Evolutionary conservation across 37 sponge, comb jelly and placozoan species (phyloP).

Genomic region (Theonella swinhoei): DNA sequence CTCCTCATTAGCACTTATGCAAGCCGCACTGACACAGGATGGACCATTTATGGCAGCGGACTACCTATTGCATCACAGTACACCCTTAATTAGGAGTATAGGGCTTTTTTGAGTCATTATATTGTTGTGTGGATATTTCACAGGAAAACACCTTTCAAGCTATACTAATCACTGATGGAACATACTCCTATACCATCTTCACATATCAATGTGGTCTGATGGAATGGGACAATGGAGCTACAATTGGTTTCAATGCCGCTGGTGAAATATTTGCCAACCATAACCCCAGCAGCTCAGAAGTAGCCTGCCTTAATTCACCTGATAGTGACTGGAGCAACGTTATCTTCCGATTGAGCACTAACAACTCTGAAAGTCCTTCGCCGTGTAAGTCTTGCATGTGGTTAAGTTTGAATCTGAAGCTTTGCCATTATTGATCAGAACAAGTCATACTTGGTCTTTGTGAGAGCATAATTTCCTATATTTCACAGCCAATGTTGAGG

Average conservation of each 20-base stretch:
- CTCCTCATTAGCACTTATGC: no score
- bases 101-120: no score
- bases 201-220: neutral
- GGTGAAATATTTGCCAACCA: neutral
- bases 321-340: neutral
- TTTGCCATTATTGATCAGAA: neutral
- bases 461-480: neutral
- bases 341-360: neutral
- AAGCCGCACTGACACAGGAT: no score
- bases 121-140: no score
- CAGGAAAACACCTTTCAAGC: neutral
- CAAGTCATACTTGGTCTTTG: neutral
- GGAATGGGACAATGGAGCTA: neutral
- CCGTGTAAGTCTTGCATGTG: neutral
- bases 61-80: no score
- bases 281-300: neutral
- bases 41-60: no score
- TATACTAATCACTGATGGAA: neutral
- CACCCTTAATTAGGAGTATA: no score
- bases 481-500: neutral
- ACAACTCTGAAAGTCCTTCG: neutral
- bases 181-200: neutral
- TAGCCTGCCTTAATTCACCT: neutral
- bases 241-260: neutral
- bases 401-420: neutral